Evolutionary conservation across 30 jellyfish, hydroid and myxozoan genomes (phyloP).

Genomic region (Catostylus mosaicus): DNA sequence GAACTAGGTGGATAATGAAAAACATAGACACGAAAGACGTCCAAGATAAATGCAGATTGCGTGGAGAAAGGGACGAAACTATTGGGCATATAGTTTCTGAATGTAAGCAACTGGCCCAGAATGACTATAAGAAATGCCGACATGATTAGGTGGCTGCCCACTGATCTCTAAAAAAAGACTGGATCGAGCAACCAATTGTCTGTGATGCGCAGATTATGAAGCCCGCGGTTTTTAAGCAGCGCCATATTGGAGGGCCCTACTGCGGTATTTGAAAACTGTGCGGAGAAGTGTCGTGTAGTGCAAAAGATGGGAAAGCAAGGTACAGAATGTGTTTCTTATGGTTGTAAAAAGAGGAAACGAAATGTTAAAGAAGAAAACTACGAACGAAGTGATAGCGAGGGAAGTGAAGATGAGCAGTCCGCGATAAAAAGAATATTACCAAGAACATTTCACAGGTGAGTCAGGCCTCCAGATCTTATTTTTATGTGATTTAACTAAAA

Average conservation of each 20-base stretch:
- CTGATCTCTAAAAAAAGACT: too few relatives aligned
- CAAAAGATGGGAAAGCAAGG: conserved; percentile 21
- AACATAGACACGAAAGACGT: background rate
- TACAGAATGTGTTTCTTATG: conserved; percentile 12
- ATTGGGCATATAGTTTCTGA: background rate
- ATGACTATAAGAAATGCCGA: background rate
- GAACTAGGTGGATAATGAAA: background rate
- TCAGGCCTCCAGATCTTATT: too few relatives aligned
- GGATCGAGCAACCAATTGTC: too few relatives aligned
- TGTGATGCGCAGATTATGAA: too few relatives aligned
- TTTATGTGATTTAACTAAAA: too few relatives aligned
- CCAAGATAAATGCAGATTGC: background rate
- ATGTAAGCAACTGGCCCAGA: background rate
- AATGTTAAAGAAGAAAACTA: background rate
- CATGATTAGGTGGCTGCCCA: too few relatives aligned
- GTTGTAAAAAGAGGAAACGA: conserved; percentile 11
- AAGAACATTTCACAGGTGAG: conserved; percentile 33
- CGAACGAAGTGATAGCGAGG: conserved; percentile 32
- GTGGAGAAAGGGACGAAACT: background rate
- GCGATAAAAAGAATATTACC: conserved; percentile 5
- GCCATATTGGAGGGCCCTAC: conserved; percentile 20
- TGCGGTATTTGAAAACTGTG: too few relatives aligned
- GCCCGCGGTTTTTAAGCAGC: conserved; percentile 19
- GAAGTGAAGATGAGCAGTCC: conserved; percentile 20
- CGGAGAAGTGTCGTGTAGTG: too few relatives aligned